A percentile compares a stretch with the other conserved stretches of the same genome.
Conservation (phyloP, 2,888 invertebrate species). For the Mechanitis mazaeus region DNA sequence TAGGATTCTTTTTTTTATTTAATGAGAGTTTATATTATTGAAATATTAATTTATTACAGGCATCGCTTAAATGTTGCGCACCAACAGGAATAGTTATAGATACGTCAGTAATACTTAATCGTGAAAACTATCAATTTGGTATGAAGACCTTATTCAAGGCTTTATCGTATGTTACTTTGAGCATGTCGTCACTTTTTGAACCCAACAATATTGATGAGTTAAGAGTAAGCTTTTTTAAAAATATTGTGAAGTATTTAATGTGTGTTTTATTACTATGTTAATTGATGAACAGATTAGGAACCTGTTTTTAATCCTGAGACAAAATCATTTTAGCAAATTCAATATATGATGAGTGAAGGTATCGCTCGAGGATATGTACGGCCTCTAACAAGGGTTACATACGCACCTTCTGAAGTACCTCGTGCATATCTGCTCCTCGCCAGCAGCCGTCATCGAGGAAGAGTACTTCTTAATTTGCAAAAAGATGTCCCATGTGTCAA, state of each 20-base stretch:
- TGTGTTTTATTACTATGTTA: too few relatives aligned
- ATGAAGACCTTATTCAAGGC: slow-evolving; percentile 32
- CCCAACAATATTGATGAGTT: slow-evolving; percentile 7
- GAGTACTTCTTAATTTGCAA: slow-evolving; percentile 43
- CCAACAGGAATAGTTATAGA: slow-evolving; percentile 36
- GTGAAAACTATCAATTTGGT: slow-evolving; percentile 39
- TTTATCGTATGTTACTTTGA: slow-evolving; percentile 29
- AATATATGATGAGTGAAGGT: slow-evolving; percentile 44
- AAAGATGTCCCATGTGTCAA: slow-evolving; percentile 21
- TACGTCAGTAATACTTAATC: slow-evolving; percentile 33
- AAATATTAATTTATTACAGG: slow-evolving; percentile 26
- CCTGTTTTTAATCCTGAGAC: not conserved
- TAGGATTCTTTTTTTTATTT: not conserved
- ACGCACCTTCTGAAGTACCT: slow-evolving; percentile 36
- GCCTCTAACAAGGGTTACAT: slow-evolving; percentile 47
- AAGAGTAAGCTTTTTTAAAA: slow-evolving; percentile 2
- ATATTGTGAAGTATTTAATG: too few relatives aligned
- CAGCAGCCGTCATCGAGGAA: slow-evolving; percentile 47
- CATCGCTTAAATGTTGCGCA: slow-evolving; percentile 32
- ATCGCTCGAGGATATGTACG: slow-evolving; percentile 50
- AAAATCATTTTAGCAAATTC: slow-evolving; percentile 30
- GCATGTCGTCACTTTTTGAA: slow-evolving; percentile 16
- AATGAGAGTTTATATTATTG: not conserved
- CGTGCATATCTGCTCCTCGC: slow-evolving; percentile 50
- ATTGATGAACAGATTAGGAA: not conserved